A percentile compares a stretch with the other conserved stretches of the same genome.
Evolutionary conservation across 2,888 invertebrate species (phyloP).

Genomic region (Salticus scenicus): DNA sequence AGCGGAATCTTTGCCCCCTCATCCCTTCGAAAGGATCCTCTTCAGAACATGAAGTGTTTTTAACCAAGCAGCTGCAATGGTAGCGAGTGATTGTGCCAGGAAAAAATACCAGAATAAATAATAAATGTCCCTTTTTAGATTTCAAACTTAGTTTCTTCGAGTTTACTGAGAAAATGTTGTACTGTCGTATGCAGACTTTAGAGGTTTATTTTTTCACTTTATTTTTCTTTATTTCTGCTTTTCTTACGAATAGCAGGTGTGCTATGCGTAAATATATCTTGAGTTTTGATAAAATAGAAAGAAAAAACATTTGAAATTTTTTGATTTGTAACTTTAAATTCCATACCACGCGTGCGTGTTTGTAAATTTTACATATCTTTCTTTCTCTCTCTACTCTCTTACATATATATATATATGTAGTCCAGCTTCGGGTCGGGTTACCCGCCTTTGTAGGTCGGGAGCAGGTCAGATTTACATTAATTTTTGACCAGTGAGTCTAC

Average conservation of each 20-base stretch:
- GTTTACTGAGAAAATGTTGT: slow-evolving; percentile 40
- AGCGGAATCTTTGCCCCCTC: background rate
- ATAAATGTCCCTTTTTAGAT: slow-evolving; percentile 25
- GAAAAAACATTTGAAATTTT: too few relatives aligned
- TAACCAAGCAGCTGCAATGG: slow-evolving; percentile 36
- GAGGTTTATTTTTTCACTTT: slow-evolving; percentile 6
- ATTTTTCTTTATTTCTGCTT: background rate
- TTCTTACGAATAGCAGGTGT: background rate
- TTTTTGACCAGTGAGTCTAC: too few relatives aligned
- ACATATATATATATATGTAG: too few relatives aligned
- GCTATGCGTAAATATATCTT: background rate
- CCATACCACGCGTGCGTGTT: too few relatives aligned
- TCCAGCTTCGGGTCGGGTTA: too few relatives aligned
- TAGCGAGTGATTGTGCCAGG: slow-evolving; percentile 21
- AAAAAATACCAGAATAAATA: slow-evolving; percentile 17
- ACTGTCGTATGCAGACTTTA: slow-evolving; percentile 32
- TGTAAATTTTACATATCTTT: too few relatives aligned
- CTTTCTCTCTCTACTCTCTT: too few relatives aligned
- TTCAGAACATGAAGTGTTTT: slow-evolving; percentile 38
- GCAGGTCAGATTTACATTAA: too few relatives aligned
- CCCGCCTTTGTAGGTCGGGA: too few relatives aligned
- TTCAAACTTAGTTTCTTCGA: slow-evolving; percentile 44
- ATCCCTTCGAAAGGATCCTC: background rate
- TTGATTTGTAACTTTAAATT: too few relatives aligned
- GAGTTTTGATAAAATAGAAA: background rate